Percentiles rank a stretch among this genome's conserved stretches.
Evolutionary conservation across 2,888 invertebrate species (phyloP).

Genomic region (Nudaria mundana): DNA sequence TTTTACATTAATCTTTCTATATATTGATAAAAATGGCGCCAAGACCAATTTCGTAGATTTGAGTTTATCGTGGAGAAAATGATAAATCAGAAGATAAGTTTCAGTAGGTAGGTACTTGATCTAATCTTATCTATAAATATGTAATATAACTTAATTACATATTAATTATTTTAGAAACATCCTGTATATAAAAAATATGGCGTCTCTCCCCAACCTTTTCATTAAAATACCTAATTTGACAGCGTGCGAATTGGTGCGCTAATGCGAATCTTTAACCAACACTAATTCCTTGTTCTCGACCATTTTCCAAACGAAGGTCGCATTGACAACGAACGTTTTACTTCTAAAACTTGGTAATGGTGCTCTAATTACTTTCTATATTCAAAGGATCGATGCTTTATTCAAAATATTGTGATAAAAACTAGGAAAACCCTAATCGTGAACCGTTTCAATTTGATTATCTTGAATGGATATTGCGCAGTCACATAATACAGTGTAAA

Average conservation of each 20-base stretch:
- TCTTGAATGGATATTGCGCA: no score
- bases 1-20: no score
- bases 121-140: no score
- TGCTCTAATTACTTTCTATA: slow-evolving; percentile 1
- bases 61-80: no score
- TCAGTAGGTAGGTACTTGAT: no score
- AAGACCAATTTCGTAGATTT: no score
- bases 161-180: slow-evolving; percentile 15
- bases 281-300: slow-evolving; percentile 72
- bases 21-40: no score
- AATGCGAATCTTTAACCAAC: slow-evolving; percentile 54
- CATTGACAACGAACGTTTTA: neutral
- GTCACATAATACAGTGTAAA: no score
- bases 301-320: slow-evolving; percentile 54
- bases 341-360: slow-evolving; percentile 9
- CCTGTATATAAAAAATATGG: slow-evolving; percentile 40
- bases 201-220: slow-evolving; percentile 41
- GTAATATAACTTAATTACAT: no score
- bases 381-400: neutral
- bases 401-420: neutral
- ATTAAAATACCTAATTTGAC: slow-evolving; percentile 65
- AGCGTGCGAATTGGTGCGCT: slow-evolving; percentile 60
- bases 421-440: neutral
- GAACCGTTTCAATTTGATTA: no score
- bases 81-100: no score